Conservation (phyloP, 2,888 invertebrate species). For the Lepidocyrtoides sp. region DNA sequence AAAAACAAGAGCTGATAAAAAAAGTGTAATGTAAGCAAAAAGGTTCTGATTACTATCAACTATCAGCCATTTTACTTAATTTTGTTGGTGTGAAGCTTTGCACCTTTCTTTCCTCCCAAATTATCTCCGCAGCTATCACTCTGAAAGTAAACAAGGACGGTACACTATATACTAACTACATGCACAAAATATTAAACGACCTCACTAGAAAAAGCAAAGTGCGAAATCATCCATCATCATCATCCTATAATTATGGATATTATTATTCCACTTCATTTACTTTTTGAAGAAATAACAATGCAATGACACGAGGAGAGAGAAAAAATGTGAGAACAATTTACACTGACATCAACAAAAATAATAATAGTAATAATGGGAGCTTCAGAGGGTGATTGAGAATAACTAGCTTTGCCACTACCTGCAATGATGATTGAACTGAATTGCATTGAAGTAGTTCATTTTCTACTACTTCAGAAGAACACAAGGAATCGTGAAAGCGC, state of each 20-base stretch:
- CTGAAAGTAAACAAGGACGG: conserved; percentile 72
- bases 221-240: conserved; percentile 78
- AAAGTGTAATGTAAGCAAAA: conserved; percentile 61
- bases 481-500: conserved; percentile 37
- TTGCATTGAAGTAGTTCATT: conserved; percentile 53
- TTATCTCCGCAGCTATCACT: conserved; percentile 61
- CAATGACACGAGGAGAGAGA: conserved; percentile 62
- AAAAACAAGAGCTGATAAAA: conserved; percentile 14
- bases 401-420: conserved; percentile 11
- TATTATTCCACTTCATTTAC: conserved; percentile 78
- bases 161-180: neutral
- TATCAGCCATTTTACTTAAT: conserved; percentile 44
- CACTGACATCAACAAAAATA: conserved; percentile 73
- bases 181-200: conserved; percentile 8
- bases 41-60: conserved; percentile 44
- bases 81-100: conserved; percentile 66
- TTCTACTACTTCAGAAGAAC: conserved; percentile 25
- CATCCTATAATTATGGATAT: conserved; percentile 67
- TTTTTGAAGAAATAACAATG: conserved; percentile 71
- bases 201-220: conserved; percentile 69
- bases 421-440: conserved; percentile 63
- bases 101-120: conserved; percentile 67
- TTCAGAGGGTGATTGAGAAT: neutral
- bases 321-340: conserved; percentile 75
- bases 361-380: conserved; percentile 58